These are phyloP conservation scores for Misgurnus mizolepis DNA, from an alignment of 2,113 vertebrate species.

Conservation along the genomic window DNA sequence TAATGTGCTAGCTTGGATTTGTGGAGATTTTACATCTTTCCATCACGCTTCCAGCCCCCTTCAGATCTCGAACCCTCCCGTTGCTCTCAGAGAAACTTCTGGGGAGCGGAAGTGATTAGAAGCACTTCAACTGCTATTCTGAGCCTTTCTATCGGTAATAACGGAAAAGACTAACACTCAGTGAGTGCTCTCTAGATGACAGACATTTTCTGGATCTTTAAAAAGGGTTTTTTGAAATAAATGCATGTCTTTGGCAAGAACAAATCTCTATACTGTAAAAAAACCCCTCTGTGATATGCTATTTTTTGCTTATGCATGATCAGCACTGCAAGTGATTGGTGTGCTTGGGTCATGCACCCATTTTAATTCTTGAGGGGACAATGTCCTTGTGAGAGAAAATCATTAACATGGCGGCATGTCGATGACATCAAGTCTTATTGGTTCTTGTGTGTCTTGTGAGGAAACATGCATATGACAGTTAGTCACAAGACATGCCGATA, in stretches of 20 bases:
- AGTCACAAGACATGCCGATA: too few species aligned
- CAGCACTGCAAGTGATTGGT: too few species aligned
- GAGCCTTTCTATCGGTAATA: slow-evolving; percentile 5
- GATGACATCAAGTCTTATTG: too few species aligned
- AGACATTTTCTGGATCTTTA: slow-evolving; percentile 47
- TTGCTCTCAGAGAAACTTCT: slow-evolving; percentile 34
- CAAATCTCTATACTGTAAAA: neutral
- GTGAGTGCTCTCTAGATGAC: slow-evolving; percentile 16
- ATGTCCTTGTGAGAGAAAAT: too few species aligned
- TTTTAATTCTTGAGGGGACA: too few species aligned
- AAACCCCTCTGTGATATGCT: too few species aligned
- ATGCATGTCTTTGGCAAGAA: slow-evolving; percentile 2
- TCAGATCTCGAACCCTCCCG: slow-evolving; percentile 3
- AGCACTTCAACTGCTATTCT: slow-evolving; percentile 37
- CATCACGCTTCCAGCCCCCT: neutral
- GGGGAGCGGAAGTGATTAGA: slow-evolving; percentile 47
- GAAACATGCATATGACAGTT: too few species aligned
- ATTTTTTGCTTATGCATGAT: too few species aligned
- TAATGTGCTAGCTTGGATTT: neutral
- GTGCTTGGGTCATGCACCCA: too few species aligned
- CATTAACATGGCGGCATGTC: too few species aligned
- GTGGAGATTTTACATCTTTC: slow-evolving; percentile 6
- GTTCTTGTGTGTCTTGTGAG: too few species aligned
- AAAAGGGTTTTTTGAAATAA: neutral
- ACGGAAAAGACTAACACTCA: slow-evolving; percentile 24